Percentiles rank a stretch among this genome's conserved stretches.
phyloP scores from a whole-genome alignment of 1,140 invertebrate genomes.

The Zaprionus capensis region DNA sequence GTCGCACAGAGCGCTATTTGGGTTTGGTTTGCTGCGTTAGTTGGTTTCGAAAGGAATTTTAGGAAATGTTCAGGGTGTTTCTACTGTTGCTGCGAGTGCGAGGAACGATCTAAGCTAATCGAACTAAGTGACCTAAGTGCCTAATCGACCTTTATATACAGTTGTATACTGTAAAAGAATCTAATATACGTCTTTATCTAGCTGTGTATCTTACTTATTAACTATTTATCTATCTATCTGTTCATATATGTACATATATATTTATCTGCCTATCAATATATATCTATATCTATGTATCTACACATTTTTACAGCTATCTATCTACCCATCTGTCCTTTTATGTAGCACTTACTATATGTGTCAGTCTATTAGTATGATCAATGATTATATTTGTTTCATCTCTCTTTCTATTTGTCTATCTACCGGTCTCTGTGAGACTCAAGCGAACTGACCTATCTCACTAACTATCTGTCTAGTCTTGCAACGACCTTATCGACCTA shows the following conservation, averaged over 20 bases:
- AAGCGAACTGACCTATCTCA: neutral
- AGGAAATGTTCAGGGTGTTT: neutral
- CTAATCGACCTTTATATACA: neutral
- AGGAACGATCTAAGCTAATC: neutral
- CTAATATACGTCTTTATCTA: neutral
- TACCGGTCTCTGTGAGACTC: too few relatives aligned
- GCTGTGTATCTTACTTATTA: neutral
- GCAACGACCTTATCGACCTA: slow-evolving; percentile 1
- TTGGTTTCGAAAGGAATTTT: neutral
- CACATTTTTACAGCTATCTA: neutral
- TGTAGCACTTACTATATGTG: neutral
- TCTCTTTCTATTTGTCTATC: neutral
- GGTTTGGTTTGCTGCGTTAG: neutral
- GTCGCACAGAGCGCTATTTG: neutral
- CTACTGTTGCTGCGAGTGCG: neutral
- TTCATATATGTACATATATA: neutral
- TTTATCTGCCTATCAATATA: neutral
- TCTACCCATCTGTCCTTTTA: neutral
- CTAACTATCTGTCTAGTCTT: neutral
- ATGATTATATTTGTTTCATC: neutral
- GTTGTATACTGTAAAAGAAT: neutral
- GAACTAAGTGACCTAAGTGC: neutral
- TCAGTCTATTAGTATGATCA: neutral
- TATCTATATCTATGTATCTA: neutral
- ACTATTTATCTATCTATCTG: neutral